Evolutionary conservation across 1,140 invertebrate genomes (phyloP).

Genomic region (Cydia splendana): DNA sequence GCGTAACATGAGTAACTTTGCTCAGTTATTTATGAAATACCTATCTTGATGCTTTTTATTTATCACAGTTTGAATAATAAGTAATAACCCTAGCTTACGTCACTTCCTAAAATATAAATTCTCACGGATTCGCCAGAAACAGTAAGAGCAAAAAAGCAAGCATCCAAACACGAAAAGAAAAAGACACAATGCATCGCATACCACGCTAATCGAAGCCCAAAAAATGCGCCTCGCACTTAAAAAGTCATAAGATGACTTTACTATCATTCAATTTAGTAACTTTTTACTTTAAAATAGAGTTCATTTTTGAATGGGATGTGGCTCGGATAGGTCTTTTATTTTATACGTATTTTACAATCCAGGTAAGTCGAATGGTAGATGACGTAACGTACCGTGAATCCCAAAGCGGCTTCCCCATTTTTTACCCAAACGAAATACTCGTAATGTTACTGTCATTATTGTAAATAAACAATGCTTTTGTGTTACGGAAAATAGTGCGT

Average conservation of each 20-base stretch:
- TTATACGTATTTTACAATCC: not conserved
- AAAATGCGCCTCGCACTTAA: not conserved
- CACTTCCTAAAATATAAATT: slow-evolving; percentile 16
- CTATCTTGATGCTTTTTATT: no score
- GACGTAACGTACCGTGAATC: slow-evolving; percentile 12
- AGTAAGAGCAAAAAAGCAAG: slow-evolving; percentile 21
- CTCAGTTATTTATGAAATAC: no score
- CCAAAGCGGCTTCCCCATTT: slow-evolving; percentile 10
- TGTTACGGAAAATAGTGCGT: not conserved
- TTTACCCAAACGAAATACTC: not conserved
- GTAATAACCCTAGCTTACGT: not conserved
- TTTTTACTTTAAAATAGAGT: not conserved
- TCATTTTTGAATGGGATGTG: not conserved
- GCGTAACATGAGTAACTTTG: not conserved
- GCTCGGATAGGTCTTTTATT: not conserved
- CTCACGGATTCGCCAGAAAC: slow-evolving; percentile 16
- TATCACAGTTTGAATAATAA: no score
- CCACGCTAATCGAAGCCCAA: slow-evolving; percentile 28
- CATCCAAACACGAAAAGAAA: slow-evolving; percentile 23
- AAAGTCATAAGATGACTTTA: not conserved
- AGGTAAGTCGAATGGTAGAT: slow-evolving; percentile 4
- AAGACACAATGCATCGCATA: slow-evolving; percentile 14
- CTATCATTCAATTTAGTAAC: not conserved
- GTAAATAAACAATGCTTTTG: slow-evolving; percentile 7
- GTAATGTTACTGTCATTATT: not conserved